These are phyloP conservation scores for Zelostemma sp. DNA, from an alignment of 1,140 invertebrate species.

Conservation along the genomic window DNA sequence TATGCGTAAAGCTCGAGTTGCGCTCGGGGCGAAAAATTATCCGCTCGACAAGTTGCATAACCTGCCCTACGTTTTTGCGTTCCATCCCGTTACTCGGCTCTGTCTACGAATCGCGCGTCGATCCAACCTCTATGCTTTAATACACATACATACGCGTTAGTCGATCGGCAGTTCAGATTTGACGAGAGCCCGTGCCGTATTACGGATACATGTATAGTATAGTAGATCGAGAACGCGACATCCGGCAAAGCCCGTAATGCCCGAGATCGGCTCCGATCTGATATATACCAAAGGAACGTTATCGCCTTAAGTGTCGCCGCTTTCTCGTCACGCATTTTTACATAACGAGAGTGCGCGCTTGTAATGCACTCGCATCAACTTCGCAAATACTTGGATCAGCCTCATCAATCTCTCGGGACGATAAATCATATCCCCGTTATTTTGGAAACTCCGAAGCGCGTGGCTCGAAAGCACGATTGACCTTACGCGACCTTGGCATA, in stretches of 20 bases:
- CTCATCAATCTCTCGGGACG: constrained; percentile 12
- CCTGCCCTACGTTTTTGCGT: constrained; percentile 37
- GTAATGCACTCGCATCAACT: constrained; percentile 19
- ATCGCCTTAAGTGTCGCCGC: constrained; percentile 27
- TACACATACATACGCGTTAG: no score
- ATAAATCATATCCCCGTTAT: not conserved
- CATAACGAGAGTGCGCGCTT: constrained; percentile 27
- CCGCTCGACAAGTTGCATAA: constrained; percentile 56
- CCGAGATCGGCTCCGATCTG: constrained; percentile 18
- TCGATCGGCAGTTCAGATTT: constrained; percentile 43
- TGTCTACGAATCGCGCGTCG: constrained; percentile 29
- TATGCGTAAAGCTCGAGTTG: constrained; percentile 25
- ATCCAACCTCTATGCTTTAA: no score
- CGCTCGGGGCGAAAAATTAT: constrained; percentile 55
- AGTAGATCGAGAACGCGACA: constrained; percentile 33
- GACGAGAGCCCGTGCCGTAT: constrained; percentile 25
- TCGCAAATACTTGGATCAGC: constrained; percentile 24
- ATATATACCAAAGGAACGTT: constrained; percentile 15
- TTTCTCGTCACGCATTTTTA: constrained; percentile 39
- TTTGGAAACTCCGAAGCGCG: no score
- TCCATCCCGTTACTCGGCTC: constrained; percentile 49
- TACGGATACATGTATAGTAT: no score
- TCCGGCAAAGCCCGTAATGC: constrained; percentile 36
- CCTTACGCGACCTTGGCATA: not conserved
- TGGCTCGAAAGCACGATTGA: not conserved